Evolutionary conservation across 1,140 invertebrate species (phyloP), one percentile per base, ranked within the genome.

Genomic region (Euglossa dilemma): DNA sequence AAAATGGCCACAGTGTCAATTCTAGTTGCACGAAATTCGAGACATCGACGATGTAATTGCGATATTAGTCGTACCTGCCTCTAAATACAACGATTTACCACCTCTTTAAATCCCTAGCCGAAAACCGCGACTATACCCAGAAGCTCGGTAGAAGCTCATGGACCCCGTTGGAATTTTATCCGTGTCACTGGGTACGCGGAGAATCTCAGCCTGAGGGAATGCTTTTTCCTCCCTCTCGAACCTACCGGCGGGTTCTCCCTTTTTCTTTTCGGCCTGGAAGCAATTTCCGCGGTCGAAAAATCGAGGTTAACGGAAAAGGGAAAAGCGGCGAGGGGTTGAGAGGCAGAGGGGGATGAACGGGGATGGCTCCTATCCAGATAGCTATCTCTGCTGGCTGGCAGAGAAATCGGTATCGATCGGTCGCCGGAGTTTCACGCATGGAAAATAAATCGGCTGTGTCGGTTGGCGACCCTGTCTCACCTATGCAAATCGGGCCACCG

Each of bases 401-500:
- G 52, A 47, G 28, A 72, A 70, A 86, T 87, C 59, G 64, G 45
- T 71, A 75, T 73, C 70, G 71, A 78, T 72, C 69, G 36, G 56
- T 52, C 69, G 47, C 14, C 45, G 36, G 16, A 36, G 18, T 11
- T 18, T 25, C 45, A 77, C 75, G 47, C 67, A 72, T 81, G 45
- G 59, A 85, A 36, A 87, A 87, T 87, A 81, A 84, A 86, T 50
- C 28, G 66, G 28, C 59, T 61, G 50, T 52, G 75, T 80, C 84
- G 87, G 91, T 91, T 91, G 83, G 80, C 92, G 90, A 93, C 92
- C 91, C 87, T 83, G 79, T 66, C 64, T 92, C 88, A 93, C 90
- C 91, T 93, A 93, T 93, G 92, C 87, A 90, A 93, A 93, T 83
- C 85, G 91, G 88, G 73, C 43, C 45, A 84, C 67, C 82, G 86